A percentile compares a stretch with the other conserved stretches of the same genome.
Evolutionary conservation across 2,797 vertebrate species (phyloP).

Genomic region (Anguilla megastoma): DNA sequence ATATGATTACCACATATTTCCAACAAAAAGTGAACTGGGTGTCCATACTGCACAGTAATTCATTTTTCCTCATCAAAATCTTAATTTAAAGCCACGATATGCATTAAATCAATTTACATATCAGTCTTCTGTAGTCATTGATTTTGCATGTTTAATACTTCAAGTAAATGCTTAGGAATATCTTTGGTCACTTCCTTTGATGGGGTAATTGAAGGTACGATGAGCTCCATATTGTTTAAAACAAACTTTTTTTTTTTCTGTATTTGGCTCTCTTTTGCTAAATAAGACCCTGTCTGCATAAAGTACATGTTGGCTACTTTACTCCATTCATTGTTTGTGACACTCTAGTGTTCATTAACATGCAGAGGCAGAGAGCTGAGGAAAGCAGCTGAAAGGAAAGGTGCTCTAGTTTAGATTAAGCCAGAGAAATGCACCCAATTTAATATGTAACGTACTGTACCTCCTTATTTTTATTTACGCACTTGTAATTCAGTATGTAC

Average conservation of each 20-base stretch:
- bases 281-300: too few relatives aligned
- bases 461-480: constrained; percentile 57
- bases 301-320: constrained; percentile 34
- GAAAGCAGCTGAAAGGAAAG: constrained; percentile 44
- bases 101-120: neutral
- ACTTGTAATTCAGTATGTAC: constrained; percentile 56
- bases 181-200: neutral
- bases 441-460: constrained; percentile 35
- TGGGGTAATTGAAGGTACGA: neutral
- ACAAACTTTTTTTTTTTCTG: neutral
- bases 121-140: neutral
- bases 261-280: too few relatives aligned
- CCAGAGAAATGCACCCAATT: constrained; percentile 44
- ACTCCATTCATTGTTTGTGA: constrained; percentile 44
- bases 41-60: neutral
- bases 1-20: neutral
- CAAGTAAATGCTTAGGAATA: neutral
- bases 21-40: constrained; percentile 1
- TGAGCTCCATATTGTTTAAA: neutral
- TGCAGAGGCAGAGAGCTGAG: constrained; percentile 39
- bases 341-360: constrained; percentile 63
- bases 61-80: neutral
- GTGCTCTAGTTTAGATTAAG: constrained; percentile 56
- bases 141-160: neutral
- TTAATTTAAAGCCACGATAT: neutral